Percentiles rank a stretch among this genome's conserved stretches.
phyloP scores from a whole-genome alignment of 2,797 vertebrate species.

The Pseudochromis fuscus region DNA sequence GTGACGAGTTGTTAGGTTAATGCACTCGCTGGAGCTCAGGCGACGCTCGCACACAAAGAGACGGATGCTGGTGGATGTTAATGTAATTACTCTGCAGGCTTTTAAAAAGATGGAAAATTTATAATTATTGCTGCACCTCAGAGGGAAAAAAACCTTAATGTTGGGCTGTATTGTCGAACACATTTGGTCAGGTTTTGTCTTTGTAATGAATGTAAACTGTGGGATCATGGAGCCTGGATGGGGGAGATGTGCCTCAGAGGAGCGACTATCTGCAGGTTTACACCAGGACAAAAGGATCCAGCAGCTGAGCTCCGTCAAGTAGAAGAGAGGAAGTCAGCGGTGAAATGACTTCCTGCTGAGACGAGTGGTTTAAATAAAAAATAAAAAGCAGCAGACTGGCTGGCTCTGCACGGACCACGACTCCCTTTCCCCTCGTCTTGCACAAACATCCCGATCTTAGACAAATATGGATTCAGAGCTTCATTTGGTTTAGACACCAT shows the following conservation, averaged over 20 bases:
- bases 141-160: constrained; percentile 20
- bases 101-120: constrained; percentile 47
- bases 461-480: constrained; percentile 39
- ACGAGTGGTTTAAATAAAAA: constrained; percentile 10
- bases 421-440: constrained; percentile 3
- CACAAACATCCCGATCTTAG: constrained; percentile 45
- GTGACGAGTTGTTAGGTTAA: constrained; percentile 63
- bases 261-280: not conserved
- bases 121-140: constrained; percentile 11
- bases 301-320: not conserved
- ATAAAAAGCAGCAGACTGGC: not conserved
- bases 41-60: constrained; percentile 57
- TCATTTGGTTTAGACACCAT: constrained; percentile 44
- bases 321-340: not conserved
- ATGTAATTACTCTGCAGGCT: constrained; percentile 58
- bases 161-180: not conserved
- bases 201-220: constrained; percentile 6
- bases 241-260: not conserved
- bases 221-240: not conserved
- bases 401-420: not conserved
- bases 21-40: constrained; percentile 54
- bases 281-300: not conserved
- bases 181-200: constrained; percentile 9
- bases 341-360: constrained; percentile 6
- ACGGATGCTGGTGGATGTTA: constrained; percentile 44